Conservation (phyloP, 2,888 invertebrate species). For the Stenodema calcarata region DNA sequence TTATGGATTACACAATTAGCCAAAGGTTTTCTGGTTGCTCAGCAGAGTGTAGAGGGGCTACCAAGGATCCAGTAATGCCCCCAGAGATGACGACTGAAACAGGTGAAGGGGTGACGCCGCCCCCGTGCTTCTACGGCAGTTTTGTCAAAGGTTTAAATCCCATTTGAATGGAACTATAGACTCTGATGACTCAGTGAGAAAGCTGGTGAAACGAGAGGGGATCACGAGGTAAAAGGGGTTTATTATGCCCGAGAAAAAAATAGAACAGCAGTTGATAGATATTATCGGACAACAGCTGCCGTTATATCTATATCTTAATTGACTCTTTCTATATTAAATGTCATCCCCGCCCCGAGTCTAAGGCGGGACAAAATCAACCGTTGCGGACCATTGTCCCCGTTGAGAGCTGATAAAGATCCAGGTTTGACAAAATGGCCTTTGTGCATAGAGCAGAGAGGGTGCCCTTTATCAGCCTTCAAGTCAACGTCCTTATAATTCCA, state of each 20-base stretch:
- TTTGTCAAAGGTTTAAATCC: constrained; percentile 39
- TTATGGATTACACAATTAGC: not conserved
- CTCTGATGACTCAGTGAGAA: constrained; percentile 13
- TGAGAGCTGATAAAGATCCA: not conserved
- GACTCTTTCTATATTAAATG: constrained; percentile 40
- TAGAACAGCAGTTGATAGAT: constrained; percentile 43
- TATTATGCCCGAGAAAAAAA: constrained; percentile 29
- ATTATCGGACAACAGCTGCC: constrained; percentile 36
- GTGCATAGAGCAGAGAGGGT: not conserved
- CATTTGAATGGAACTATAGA: constrained; percentile 14
- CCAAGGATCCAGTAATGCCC: not conserved
- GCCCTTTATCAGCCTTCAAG: not conserved
- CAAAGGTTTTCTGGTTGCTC: not conserved
- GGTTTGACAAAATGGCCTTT: not conserved
- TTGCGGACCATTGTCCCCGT: constrained; percentile 33
- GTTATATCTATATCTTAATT: constrained; percentile 33
- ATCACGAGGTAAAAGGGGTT: constrained; percentile 30
- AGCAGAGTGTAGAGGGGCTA: not conserved
- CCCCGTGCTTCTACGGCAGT: not conserved
- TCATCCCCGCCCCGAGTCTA: constrained; percentile 16
- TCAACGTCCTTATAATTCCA: not conserved
- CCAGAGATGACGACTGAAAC: constrained; percentile 5
- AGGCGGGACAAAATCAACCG: not conserved
- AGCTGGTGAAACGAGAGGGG: not conserved
- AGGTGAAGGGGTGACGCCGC: constrained; percentile 9